These are phyloP conservation scores for Brachionus calyciflorus DNA, from an alignment of 1,140 invertebrate species.

Conservation along the genomic window DNA sequence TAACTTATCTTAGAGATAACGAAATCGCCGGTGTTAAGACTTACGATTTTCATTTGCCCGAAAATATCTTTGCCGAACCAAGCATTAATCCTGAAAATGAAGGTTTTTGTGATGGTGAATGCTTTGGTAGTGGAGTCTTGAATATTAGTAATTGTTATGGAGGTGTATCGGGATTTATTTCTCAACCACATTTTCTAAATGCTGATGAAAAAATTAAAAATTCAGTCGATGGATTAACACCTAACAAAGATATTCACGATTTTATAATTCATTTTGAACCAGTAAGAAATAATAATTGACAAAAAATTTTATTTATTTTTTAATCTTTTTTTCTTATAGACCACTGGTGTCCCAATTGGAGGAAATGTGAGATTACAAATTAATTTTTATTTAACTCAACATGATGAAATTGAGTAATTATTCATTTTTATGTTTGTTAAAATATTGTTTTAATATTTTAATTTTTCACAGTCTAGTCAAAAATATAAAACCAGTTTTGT, in stretches of 20 bases:
- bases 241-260: constrained; percentile 26
- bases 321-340: not conserved
- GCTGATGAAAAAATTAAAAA: constrained; percentile 37
- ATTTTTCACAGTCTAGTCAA: constrained; percentile 39
- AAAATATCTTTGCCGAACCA: not conserved
- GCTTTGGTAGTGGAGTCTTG: constrained; percentile 22
- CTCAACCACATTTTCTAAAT: constrained; percentile 45
- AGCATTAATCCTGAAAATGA: not conserved
- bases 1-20: constrained; percentile 2
- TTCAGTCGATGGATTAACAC: not conserved
- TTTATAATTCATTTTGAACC: constrained; percentile 43
- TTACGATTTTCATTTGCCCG: constrained; percentile 31
- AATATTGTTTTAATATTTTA: not conserved
- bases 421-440: not conserved
- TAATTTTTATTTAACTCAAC: constrained; percentile 30
- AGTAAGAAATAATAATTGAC: not conserved
- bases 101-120: constrained; percentile 15
- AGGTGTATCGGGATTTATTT: constrained; percentile 31
- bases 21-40: not conserved
- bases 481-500: constrained; percentile 28
- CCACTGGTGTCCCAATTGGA: constrained; percentile 31
- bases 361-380: constrained; percentile 44
- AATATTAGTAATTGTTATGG: constrained; percentile 28
- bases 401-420: constrained; percentile 33
- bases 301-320: not conserved